Evolutionary conservation across 2,888 invertebrate genomes (phyloP).

Genomic region (Orthosia incerta): DNA sequence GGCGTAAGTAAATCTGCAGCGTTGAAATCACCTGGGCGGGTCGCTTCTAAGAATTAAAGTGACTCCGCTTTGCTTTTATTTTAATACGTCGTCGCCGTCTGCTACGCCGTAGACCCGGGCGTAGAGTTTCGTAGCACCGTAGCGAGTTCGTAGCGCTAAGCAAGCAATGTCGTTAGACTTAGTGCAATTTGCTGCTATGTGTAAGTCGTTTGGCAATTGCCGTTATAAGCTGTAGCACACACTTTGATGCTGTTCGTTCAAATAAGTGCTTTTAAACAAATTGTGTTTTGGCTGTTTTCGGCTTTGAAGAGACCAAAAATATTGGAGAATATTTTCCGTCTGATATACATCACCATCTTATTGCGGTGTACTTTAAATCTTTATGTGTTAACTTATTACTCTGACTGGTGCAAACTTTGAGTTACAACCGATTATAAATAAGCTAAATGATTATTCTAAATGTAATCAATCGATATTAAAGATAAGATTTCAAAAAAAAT

Average conservation of each 20-base stretch:
- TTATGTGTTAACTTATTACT: neutral
- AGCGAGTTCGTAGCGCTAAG: slow-evolving; percentile 58
- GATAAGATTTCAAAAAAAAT: neutral
- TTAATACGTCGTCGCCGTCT: slow-evolving; percentile 63
- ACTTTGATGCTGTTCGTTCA: slow-evolving; percentile 47
- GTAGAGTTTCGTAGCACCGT: slow-evolving; percentile 56
- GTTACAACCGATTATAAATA: neutral
- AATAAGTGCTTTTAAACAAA: slow-evolving; percentile 36
- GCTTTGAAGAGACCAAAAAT: slow-evolving; percentile 2
- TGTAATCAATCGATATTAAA: neutral
- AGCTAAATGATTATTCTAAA: neutral
- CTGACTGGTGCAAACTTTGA: no score
- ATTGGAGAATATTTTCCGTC: neutral
- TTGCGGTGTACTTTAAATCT: neutral
- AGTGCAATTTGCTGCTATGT: slow-evolving; percentile 64
- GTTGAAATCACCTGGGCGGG: slow-evolving; percentile 66
- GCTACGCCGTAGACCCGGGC: slow-evolving; percentile 50
- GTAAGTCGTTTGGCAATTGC: slow-evolving; percentile 60
- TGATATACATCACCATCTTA: neutral
- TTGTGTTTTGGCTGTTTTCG: slow-evolving; percentile 10
- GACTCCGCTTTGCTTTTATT: slow-evolving; percentile 66
- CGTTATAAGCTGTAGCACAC: slow-evolving; percentile 51
- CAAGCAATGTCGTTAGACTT: slow-evolving; percentile 65
- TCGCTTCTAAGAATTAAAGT: slow-evolving; percentile 65
- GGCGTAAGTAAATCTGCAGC: slow-evolving; percentile 63